Conservation (phyloP, 2,888 invertebrate species). For the Danaus chrysippus region DNA sequence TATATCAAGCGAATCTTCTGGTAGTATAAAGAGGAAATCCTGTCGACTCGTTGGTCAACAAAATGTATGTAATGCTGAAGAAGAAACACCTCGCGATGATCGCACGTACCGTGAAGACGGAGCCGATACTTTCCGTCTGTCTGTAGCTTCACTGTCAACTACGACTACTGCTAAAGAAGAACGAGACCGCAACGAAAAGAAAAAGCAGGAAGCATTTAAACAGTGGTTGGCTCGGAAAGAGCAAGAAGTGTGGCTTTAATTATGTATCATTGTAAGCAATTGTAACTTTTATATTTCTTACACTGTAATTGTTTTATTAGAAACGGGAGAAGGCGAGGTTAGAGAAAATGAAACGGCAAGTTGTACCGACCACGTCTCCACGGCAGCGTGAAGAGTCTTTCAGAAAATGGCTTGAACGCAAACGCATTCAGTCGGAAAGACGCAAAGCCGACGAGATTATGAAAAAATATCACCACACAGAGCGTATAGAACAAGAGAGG, state of each 20-base stretch:
- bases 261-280: neutral
- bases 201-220: constrained; percentile 62
- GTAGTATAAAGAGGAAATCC: constrained; percentile 63
- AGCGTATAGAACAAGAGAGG: constrained; percentile 59
- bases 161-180: constrained; percentile 70
- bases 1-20: constrained; percentile 54
- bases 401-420: constrained; percentile 76
- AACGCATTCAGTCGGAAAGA: constrained; percentile 60
- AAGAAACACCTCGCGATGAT: constrained; percentile 54
- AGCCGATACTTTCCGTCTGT: constrained; percentile 66
- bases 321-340: constrained; percentile 56
- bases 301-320: constrained; percentile 9
- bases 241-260: constrained; percentile 52
- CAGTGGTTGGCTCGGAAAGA: constrained; percentile 69
- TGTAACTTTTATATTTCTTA: neutral
- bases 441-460: constrained; percentile 65
- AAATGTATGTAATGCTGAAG: constrained; percentile 26
- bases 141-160: constrained; percentile 66
- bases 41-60: constrained; percentile 48
- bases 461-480: constrained; percentile 52
- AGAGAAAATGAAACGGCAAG: constrained; percentile 50
- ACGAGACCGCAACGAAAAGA: constrained; percentile 62
- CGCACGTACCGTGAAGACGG: constrained; percentile 64
- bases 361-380: constrained; percentile 46
- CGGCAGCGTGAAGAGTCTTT: constrained; percentile 73